Evolutionary conservation across 23 tunicate genomes (phyloP).

Genomic region (Corella eumyota): DNA sequence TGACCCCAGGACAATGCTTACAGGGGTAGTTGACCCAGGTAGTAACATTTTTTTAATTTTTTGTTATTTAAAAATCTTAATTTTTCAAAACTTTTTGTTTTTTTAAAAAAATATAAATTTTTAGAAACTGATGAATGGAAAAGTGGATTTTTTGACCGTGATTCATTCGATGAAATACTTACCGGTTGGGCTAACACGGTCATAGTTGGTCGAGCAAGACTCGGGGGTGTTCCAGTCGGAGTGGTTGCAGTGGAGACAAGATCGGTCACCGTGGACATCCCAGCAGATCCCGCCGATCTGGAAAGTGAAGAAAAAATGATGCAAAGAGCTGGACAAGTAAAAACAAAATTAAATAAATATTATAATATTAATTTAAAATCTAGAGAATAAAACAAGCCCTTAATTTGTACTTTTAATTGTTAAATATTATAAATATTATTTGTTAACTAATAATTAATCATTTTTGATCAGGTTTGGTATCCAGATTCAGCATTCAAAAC

Average conservation of each 20-base stretch:
- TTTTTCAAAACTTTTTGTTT: not conserved
- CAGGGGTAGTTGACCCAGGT: slow-evolving; percentile 65
- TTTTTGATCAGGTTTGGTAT: slow-evolving; percentile 98
- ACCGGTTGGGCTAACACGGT: slow-evolving; percentile 98
- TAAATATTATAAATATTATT: not conserved
- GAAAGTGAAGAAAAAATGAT: slow-evolving; percentile 81
- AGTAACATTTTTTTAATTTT: not conserved
- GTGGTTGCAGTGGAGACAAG: slow-evolving; percentile 97
- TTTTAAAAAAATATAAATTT: not conserved
- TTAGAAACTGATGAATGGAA: slow-evolving; percentile 72
- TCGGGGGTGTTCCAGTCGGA: slow-evolving; percentile 97
- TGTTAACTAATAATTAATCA: not conserved
- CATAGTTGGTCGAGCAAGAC: slow-evolving; percentile 85
- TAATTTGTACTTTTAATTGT: too few relatives aligned
- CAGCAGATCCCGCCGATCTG: slow-evolving; percentile 98
- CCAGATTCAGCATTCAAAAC: slow-evolving; percentile 99
- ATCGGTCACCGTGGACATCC: slow-evolving; percentile 77
- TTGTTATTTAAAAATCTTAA: not conserved
- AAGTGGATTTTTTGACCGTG: slow-evolving; percentile 87
- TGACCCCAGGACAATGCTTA: slow-evolving; percentile 75
- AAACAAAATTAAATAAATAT: not conserved
- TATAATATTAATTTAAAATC: too few relatives aligned
- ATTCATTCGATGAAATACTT: slow-evolving; percentile 85
- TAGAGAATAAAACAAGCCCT: too few relatives aligned
- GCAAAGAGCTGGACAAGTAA: slow-evolving; percentile 95